These are phyloP conservation scores for Chlorocebus sabaeus DNA, from an alignment of 2,113 vertebrate species.

Conservation along the genomic window DNA sequence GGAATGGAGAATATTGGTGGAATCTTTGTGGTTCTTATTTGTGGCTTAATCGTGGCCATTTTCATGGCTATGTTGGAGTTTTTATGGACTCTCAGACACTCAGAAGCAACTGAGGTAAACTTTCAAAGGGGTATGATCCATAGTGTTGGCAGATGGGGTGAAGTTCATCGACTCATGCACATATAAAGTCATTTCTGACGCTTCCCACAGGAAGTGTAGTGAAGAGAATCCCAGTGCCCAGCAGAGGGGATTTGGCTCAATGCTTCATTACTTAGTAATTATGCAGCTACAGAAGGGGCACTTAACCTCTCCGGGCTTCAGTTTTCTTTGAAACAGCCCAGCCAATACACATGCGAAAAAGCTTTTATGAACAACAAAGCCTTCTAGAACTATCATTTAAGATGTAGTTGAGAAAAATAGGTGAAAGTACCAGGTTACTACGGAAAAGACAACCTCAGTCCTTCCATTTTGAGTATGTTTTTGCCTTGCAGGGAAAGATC, in stretches of 20 bases:
- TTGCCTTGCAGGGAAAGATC: not conserved
- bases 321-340: not conserved
- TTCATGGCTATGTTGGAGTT: conserved; percentile 99
- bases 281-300: not conserved
- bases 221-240: not conserved
- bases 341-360: not conserved
- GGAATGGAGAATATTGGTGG: conserved; percentile 99
- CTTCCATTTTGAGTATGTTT: not conserved
- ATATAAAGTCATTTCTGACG: not conserved
- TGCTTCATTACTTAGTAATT: not conserved
- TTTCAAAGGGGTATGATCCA: not conserved
- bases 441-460: not conserved
- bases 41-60: conserved; percentile 97
- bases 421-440: not conserved
- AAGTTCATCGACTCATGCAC: not conserved
- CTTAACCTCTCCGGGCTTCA: not conserved
- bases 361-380: not conserved
- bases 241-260: not conserved
- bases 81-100: conserved; percentile 95
- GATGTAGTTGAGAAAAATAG: not conserved
- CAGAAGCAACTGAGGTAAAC: conserved; percentile 94
- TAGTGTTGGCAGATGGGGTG: not conserved
- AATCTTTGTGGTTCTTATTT: conserved; percentile 99
- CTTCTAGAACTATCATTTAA: not conserved
- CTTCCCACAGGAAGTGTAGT: accelerated